Base-by-base conservation (phyloP, 2,797 vertebrate genomes). In the Epinephelus awoara region DNA sequence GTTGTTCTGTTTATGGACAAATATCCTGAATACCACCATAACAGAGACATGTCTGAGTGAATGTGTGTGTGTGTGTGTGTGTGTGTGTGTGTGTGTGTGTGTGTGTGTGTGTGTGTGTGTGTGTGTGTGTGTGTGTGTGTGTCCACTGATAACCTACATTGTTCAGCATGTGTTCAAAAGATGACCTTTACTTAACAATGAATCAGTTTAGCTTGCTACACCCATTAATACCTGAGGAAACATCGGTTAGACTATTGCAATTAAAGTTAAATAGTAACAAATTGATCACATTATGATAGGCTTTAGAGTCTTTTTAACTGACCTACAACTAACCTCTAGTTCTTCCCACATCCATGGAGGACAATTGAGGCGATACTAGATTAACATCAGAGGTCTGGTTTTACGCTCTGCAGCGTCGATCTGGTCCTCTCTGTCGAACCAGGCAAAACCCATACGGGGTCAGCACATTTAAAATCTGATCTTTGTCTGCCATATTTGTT, bases 1-100 rank as follows among this genome's bases (percentile, higher is more conserved):
- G 59, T 54, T 71, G 62, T 56, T 29, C 68, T 92, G 87, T 90
- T 94, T 89, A 87, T 67, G 83, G 85, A 86, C 66, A 92, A 92
- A 93, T 87, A 91, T 47, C 6, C 19, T 70, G 40, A 89, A 85
- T 80, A 66, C 84, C 81, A 82, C 23, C 86, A 90, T 72, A 84
- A 81, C 86, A 88, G 46, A 66, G 50, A 59, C 27, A 29, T 29
- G 27, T 29, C 27, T 29, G 27, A 6, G 34, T 34, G 34, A 3
- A 56, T 54, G 55, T 55, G 51, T 64, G 56, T 34, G 13, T 59
- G 52, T 64, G 46, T 55, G 72, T 72, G 47, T 50, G 54, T 42
- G 50, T 61, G 65, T 67, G 68, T 14, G 38, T 68, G 13, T 44
- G 50, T 61, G 65, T 67, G 68, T 14, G 38, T 68, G 13, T 44